A percentile compares a stretch with the other conserved stretches of the same genome.
phyloP scores from a whole-genome alignment of 2,113 vertebrate genomes.

The Zosterops hypoxanthus region DNA sequence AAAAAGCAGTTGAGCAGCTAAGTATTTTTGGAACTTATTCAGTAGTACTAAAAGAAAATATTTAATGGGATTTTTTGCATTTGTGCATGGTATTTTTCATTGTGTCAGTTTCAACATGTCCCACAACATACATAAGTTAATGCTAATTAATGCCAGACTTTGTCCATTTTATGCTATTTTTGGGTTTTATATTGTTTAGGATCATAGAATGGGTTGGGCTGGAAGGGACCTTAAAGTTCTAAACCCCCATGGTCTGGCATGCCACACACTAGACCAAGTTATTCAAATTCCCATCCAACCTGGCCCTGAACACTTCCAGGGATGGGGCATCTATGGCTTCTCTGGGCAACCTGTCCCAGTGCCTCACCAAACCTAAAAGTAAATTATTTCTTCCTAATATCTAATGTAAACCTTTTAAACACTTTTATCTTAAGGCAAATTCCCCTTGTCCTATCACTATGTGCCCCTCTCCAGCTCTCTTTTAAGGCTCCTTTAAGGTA shows the following conservation, averaged over 20 bases:
- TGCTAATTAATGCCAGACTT: background rate
- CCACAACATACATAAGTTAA: background rate
- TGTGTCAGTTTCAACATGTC: background rate
- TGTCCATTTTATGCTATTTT: background rate
- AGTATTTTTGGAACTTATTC: background rate
- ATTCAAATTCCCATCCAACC: background rate
- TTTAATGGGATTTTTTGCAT: background rate
- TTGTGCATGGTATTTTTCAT: background rate
- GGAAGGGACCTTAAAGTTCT: background rate
- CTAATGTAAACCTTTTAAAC: background rate
- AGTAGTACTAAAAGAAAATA: background rate
- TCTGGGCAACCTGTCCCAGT: background rate
- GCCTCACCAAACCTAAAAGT: background rate
- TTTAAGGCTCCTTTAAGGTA: background rate
- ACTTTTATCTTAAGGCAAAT: background rate
- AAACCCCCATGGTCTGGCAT: background rate
- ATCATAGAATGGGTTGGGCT: background rate
- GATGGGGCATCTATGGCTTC: background rate
- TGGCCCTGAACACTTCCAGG: background rate
- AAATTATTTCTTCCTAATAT: background rate
- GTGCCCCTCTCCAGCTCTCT: background rate
- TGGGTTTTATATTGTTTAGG: background rate
- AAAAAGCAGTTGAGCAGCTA: background rate
- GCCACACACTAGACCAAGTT: background rate
- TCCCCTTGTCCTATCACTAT: too few species aligned